Evolutionary conservation across 1,140 invertebrate species (phyloP), one percentile per base, ranked within the genome.

Genomic region (Dreissena rostriformis): DNA sequence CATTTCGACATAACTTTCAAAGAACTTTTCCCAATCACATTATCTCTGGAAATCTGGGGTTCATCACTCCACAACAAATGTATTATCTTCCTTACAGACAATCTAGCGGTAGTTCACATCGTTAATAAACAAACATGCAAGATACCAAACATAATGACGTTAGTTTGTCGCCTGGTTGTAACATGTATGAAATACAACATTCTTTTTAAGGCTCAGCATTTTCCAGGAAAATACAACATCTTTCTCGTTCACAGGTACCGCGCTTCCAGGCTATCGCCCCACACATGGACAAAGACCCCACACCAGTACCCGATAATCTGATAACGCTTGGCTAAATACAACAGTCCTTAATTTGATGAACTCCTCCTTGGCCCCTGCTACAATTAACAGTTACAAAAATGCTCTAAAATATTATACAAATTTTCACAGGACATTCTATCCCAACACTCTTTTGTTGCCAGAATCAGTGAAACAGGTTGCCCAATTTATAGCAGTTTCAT

Each of bases 171-270:
- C 12, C 67, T 86, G 39, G 80, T 83, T 2, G 10, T 77, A 10
- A 17, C 79, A 53, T 61, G 61, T 11, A 67, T 87, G 66, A 81
- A 67, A 53, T 70, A 57, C 29, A 85, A 87, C 63, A 82, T 82
- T 74, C 65, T 87, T 24, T 53, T 87, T 22, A 51, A 75, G 70
- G 78, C 78, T 10, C 24, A 65, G 7, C 86, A 87, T 57, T 82
- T 87, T 17, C 53, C 74, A 14, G 84, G 84, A 17, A 76, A 77
- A 76, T 39, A 39, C 28, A 87, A 86, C 74, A 39, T 73, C 72
- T 87, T 67, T 82, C 86, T 51, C 83, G 83, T 82, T 85, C 74
- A 17, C 78, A 82, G 66, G 74, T 86, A 17, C 22, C 75, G 39
- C 17, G 61, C 19, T 85, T 81, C 66, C 55, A 53, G 17, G 0